Base-by-base conservation (phyloP, 2,888 invertebrate species). In the Trissonchulus sp. region DNA sequence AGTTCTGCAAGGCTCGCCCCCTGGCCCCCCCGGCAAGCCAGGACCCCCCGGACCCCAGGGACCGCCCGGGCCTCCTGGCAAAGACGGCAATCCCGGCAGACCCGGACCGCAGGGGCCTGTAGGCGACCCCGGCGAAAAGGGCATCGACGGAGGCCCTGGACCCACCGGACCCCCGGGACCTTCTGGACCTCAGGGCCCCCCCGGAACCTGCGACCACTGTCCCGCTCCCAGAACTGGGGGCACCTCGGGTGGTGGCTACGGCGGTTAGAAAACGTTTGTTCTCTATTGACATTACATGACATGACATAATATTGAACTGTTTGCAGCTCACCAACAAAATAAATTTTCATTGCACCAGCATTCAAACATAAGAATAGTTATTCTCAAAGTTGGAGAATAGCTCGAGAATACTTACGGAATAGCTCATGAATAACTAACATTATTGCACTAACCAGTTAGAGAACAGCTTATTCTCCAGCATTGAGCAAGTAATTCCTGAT, bases 161-260 rank as follows among this genome's bases (percentile, higher is more conserved):
- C 80, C 80, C 15, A 30, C 65, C 1, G 77, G 77, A 18, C 75
- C 74, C 1, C 73, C 73, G n/a, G 78, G 79, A 1, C 75, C 76
- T 2, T 76, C 76, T 18, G 79, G 79, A 36, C 75, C 76, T 31
- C 77, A 78, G 28, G 81, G 81, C 30, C 76, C 76, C 35, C 81
- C 80, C 1, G 81, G 81, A 33, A 79, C 80, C n/a, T 83, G 83
- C 78, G 82, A 82, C 75, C 83, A 83, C 63, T 83, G 83, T 72
- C 83, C 83, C 69, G 80, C 74, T 23, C 68, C 74, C 28, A 1
- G 74, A 34, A 31, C 68, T 30, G 65, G 65, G 8, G 31, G 15
- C 34, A 8, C 31, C 65, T 18, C 15, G 8, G 63, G 35, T 36
- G 18, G 1, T 2, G 75, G 75, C 18, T 71, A 60, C 28, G 63